phyloP scores from a whole-genome alignment of 2,888 invertebrate species.

The Drosophila merina region DNA sequence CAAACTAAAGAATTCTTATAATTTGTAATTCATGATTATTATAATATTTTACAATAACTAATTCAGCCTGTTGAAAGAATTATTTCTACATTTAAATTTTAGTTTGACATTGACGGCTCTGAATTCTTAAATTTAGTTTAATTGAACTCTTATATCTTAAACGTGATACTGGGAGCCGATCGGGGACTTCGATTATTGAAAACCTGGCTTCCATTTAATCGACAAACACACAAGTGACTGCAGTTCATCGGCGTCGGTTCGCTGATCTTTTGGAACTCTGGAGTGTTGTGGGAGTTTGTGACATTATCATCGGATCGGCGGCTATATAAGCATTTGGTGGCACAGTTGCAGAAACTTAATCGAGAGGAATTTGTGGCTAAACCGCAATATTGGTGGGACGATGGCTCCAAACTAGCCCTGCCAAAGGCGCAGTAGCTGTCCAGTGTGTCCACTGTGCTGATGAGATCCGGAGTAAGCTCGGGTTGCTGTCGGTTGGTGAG shows the following conservation, averaged over 20 bases:
- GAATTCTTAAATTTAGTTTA: not conserved
- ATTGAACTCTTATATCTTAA: constrained; percentile 69
- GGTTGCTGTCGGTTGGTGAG: constrained; percentile 87
- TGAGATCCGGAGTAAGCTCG: constrained; percentile 77
- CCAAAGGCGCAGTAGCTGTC: constrained; percentile 51
- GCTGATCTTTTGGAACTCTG: constrained; percentile 21
- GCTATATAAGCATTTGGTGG: constrained; percentile 80
- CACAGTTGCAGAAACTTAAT: constrained; percentile 73
- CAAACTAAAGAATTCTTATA: not conserved
- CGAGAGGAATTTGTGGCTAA: constrained; percentile 32
- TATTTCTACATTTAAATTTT: not conserved
- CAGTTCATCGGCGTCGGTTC: constrained; percentile 59
- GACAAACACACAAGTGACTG: constrained; percentile 79
- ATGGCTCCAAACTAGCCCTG: constrained; percentile 27
- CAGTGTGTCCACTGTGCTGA: constrained; percentile 75
- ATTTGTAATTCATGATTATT: not conserved
- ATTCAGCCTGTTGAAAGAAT: not conserved
- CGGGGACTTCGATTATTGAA: constrained; percentile 75
- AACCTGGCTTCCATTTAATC: constrained; percentile 70
- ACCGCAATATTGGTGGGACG: constrained; percentile 34
- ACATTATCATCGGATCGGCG: constrained; percentile 81
- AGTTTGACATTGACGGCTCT: too few relatives aligned
- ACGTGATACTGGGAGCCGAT: constrained; percentile 82
- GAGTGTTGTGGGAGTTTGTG: constrained; percentile 45
- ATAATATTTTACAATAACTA: not conserved